Evolutionary conservation across 1,140 invertebrate genomes (phyloP).

Genomic region (Orchestia grillus): DNA sequence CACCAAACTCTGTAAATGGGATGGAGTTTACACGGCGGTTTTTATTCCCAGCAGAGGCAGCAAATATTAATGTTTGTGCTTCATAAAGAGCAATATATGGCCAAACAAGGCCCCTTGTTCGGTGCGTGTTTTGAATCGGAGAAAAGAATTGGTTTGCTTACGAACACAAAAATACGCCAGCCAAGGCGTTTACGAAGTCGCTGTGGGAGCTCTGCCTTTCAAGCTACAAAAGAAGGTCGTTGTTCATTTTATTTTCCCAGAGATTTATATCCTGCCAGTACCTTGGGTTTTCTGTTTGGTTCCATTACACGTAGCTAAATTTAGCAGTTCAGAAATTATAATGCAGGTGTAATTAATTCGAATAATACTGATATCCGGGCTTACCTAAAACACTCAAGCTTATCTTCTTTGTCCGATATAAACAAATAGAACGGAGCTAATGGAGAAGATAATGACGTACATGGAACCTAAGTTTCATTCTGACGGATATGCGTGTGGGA

Average conservation of each 20-base stretch:
- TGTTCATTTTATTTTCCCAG: not conserved
- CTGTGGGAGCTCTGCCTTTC: not conserved
- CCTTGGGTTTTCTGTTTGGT: not conserved
- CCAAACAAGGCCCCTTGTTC: not conserved
- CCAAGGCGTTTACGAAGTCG: not conserved
- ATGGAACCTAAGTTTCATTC: too few species aligned
- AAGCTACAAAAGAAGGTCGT: not conserved
- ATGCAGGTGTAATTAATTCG: not conserved
- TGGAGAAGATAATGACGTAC: too few species aligned
- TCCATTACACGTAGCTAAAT: not conserved
- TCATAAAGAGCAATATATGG: slow-evolving; percentile 1
- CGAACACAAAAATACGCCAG: not conserved
- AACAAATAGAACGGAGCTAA: too few species aligned
- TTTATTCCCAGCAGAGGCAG: not conserved
- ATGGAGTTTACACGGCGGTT: not conserved
- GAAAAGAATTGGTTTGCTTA: not conserved
- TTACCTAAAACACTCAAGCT: too few species aligned
- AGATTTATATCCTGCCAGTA: not conserved
- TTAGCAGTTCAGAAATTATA: not conserved
- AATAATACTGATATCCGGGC: too few species aligned
- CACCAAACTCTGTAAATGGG: not conserved
- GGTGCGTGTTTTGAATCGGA: not conserved
- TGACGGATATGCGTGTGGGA: too few species aligned
- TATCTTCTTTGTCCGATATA: too few species aligned
- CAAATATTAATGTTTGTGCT: slow-evolving; percentile 10